Base-by-base conservation (phyloP, 2,888 invertebrate genomes). In the Branchipolynoe longqiensis region DNA sequence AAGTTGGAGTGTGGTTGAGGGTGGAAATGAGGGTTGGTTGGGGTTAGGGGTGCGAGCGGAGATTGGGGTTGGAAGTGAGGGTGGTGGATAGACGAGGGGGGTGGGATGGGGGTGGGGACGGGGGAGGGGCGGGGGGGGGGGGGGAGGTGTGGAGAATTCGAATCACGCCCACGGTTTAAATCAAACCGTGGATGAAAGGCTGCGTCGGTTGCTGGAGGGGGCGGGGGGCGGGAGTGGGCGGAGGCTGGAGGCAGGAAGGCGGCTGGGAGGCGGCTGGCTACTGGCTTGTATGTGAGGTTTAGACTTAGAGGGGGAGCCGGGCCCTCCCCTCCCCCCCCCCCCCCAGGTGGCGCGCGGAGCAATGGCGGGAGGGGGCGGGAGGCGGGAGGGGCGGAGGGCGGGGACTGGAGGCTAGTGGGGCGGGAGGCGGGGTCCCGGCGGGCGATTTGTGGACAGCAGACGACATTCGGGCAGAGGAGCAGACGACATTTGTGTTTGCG, bases 111-210 rank as follows among this genome's bases (percentile, higher is more conserved):
- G 28, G 62, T 6, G n/a, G 28, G n/a, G 12, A 28, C 8, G 25
- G 8, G 8, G 28, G 62, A 25, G 28, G n/a, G 62, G n/a, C 25
- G 28, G n/a, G 25, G n/a, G 6, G 62, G 28, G 62, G 62, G n/a
- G 28, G n/a, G 6, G 62, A 62, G 25, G n/a, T 22, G 6, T 6
- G 58, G 4, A 38, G 6, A 69, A 69, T 69, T 69, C 69, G 38
- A 69, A 69, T 69, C 69, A 69, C 69, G 69, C 69, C 69, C 69
- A 33, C 1, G 36, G 14, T 69, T 33, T 69, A 69, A 69, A 69
- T 69, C 69, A 69, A 36, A 36, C 18, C 38, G 38, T 3, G 69
- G 36, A 36, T 69, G 25, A 69, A 69, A 69, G 69, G 69, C 4
- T 8, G 48, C 48, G 48, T 14, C 58, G 58, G 58, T n/a, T n/a